These are phyloP conservation scores for Heterotis niloticus DNA, from an alignment of 2,113 vertebrate species.

Conservation along the genomic window DNA sequence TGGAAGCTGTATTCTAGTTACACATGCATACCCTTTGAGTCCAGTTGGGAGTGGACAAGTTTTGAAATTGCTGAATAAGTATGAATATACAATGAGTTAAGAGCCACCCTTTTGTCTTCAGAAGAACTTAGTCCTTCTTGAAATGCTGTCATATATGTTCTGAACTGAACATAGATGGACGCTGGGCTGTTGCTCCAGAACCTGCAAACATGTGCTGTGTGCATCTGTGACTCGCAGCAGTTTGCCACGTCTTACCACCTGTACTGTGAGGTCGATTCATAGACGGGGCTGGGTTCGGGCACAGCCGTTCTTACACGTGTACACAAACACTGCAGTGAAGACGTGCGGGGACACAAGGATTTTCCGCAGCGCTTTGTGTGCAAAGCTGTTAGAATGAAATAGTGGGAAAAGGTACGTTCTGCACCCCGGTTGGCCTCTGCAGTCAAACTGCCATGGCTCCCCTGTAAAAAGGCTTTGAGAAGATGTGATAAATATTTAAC, in stretches of 20 bases:
- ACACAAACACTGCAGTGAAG: background rate
- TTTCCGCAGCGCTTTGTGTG: background rate
- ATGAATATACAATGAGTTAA: no score
- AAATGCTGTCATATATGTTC: no score
- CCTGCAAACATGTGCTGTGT: no score
- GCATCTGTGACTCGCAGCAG: no score
- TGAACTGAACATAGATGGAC: no score
- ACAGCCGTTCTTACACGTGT: background rate
- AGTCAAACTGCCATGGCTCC: slow-evolving; percentile 54
- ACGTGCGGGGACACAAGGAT: slow-evolving; percentile 1
- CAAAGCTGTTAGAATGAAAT: background rate
- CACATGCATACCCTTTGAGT: no score
- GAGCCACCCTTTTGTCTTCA: no score
- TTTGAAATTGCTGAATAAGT: no score
- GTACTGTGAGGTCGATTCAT: background rate
- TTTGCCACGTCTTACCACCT: background rate
- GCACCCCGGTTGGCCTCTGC: slow-evolving; percentile 36
- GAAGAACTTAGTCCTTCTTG: no score
- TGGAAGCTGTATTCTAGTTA: no score
- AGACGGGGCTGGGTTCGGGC: background rate
- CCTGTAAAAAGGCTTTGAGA: slow-evolving; percentile 27
- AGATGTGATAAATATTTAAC: slow-evolving; percentile 35
- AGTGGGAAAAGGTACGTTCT: background rate
- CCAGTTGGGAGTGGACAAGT: no score
- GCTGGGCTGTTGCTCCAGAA: no score